A percentile compares a stretch with the other conserved stretches of the same genome.
Conservation (phyloP, 2,888 invertebrate genomes). For the Lamellibrachia satsuma region DNA sequence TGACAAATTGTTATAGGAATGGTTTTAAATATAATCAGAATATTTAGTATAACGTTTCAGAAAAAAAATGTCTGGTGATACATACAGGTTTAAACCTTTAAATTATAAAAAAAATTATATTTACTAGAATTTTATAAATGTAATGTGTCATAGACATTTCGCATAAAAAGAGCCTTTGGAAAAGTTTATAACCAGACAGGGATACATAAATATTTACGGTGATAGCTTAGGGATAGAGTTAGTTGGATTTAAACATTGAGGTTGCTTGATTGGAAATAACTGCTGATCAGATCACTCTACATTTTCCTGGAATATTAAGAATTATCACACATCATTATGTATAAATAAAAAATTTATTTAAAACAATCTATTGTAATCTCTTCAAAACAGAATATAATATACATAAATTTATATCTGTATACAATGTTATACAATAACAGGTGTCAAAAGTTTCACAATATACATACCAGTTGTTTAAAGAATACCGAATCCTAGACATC, state of each 20-base stretch:
- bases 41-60: not conserved
- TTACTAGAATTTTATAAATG: not conserved
- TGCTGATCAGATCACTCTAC: not conserved
- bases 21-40: not conserved
- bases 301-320: not conserved
- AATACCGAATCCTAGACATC: not conserved
- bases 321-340: not conserved
- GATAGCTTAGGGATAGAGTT: not conserved
- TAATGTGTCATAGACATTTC: not conserved
- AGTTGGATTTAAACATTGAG: slow-evolving; percentile 3
- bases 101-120: not conserved
- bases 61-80: no score
- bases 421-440: not conserved
- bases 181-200: not conserved
- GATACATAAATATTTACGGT: not conserved
- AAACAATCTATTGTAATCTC: not conserved
- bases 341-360: not conserved
- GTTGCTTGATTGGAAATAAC: not conserved
- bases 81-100: not conserved
- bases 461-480: not conserved
- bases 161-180: not conserved
- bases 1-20: not conserved
- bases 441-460: not conserved
- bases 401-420: not conserved
- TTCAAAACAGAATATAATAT: not conserved